These are phyloP conservation scores for Pseudanteris insignis DNA, from an alignment of 2,888 invertebrate genomes.

Conservation along the genomic window DNA sequence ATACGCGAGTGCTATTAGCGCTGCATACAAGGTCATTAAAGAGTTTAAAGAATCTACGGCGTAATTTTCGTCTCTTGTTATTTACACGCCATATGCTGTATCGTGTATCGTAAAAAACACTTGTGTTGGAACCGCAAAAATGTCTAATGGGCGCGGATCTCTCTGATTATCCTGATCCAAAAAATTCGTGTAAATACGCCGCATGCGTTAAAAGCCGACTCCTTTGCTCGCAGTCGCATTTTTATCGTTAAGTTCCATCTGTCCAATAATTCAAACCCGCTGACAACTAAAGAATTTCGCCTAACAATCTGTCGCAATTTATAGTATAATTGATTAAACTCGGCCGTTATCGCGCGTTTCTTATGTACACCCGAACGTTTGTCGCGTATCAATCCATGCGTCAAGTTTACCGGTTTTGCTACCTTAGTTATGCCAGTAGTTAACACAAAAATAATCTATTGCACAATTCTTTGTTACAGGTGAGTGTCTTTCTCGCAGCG, in stretches of 20 bases:
- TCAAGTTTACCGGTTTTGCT: constrained; percentile 25
- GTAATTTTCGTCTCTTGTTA: constrained; percentile 35
- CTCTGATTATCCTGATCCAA: constrained; percentile 20
- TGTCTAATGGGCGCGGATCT: constrained; percentile 19
- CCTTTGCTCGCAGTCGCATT: not conserved
- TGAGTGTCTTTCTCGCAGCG: constrained; percentile 20
- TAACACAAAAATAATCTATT: constrained; percentile 26
- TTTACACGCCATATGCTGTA: constrained; percentile 13
- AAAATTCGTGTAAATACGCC: constrained; percentile 24
- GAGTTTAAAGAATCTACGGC: constrained; percentile 23
- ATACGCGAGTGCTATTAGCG: constrained; percentile 54
- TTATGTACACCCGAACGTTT: constrained; percentile 13
- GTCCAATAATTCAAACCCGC: constrained; percentile 10
- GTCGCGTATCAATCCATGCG: constrained; percentile 11
- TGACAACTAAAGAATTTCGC: constrained; percentile 7
- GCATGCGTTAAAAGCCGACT: constrained; percentile 1
- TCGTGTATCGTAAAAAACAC: constrained; percentile 22
- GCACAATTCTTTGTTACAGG: constrained; percentile 37
- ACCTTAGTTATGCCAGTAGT: too few relatives aligned
- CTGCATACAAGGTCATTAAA: constrained; percentile 46
- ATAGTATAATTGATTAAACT: constrained; percentile 30
- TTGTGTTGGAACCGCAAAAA: constrained; percentile 18
- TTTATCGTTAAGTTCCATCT: constrained; percentile 7
- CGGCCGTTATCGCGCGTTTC: constrained; percentile 13
- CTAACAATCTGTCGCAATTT: constrained; percentile 22